These are phyloP conservation scores for Babyrousa celebensis DNA, from an alignment of 2,797 vertebrate genomes.

Conservation along the genomic window DNA sequence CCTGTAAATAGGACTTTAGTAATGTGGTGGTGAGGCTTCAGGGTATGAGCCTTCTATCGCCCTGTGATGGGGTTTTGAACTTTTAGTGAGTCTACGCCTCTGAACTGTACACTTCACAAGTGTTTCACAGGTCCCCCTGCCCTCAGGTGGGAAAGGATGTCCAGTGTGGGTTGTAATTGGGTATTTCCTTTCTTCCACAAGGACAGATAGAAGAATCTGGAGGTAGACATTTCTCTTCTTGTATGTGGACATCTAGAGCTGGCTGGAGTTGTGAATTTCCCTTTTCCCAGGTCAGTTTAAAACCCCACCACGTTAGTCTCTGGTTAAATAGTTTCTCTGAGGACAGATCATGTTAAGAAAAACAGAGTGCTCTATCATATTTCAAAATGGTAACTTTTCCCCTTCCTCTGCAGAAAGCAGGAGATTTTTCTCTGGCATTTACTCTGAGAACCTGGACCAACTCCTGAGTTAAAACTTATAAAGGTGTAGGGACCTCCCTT, in stretches of 20 bases:
- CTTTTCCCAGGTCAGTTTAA: neutral
- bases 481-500: neutral
- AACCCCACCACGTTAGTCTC: neutral
- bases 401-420: neutral
- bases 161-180: neutral
- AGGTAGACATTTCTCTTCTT: neutral
- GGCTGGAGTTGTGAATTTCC: neutral
- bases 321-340: neutral
- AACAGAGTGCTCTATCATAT: neutral
- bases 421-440: neutral
- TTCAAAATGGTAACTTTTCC: neutral
- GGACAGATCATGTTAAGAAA: neutral
- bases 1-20: neutral
- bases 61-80: neutral
- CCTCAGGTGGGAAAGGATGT: neutral
- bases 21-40: neutral
- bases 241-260: neutral
- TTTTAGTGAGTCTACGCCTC: neutral
- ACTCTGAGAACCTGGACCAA: neutral
- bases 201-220: neutral
- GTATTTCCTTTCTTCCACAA: neutral
- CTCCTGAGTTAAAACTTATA: neutral
- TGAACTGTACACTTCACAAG: neutral
- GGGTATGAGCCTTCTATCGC: neutral
- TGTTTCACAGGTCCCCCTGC: neutral